Base-by-base conservation (phyloP, 1,140 invertebrate species). In the Tetramorium parvispinum region DNA sequence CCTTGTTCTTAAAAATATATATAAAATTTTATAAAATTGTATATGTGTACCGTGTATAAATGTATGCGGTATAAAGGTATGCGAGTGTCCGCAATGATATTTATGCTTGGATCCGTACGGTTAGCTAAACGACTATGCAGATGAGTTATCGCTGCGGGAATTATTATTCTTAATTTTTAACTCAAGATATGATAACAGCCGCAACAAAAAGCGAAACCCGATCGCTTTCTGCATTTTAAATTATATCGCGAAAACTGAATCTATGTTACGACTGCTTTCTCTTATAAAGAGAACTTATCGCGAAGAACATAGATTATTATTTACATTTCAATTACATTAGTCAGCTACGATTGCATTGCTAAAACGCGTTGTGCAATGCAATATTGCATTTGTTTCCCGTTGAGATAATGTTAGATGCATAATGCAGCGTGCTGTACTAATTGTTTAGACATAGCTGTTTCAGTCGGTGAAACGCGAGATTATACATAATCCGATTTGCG, bases 401-500 rank as follows among this genome's bases (percentile, higher is more conserved):
- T 24, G 46, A 66, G n/a, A 66, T 24, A 2, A 43, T 32, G 21
- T 16, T 27, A 65, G n/a, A 53, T 37, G 63, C 32, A 81, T 70
- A 53, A 68, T 49, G 63, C 63, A 53, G 18, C 57, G 43, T 46
- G 46, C 55, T 21, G 27, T 1, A 21, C 53, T 73, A 73, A 83
- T 83, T 83, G 40, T 83, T 83, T 59, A 83, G 27, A 75, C 53
- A 49, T 57, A 53, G 53, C 40, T 57, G 51, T 40, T 40, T 55
- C 77, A 68, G 65, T 59, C 13, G 18, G 24, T 46, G 79, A 61
- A 83, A 71, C 13, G 66, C 66, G 51, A 46, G 66, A 59, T 57
- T 61, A 53, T 40, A 40, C 68, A 43, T 46, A 75, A 83, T 83
- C 40, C 79, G 71, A 83, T 83, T 83, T 59, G 24, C 53, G 49